phyloP scores from a whole-genome alignment of 2,888 invertebrate genomes.

The Synergus japonicus region DNA sequence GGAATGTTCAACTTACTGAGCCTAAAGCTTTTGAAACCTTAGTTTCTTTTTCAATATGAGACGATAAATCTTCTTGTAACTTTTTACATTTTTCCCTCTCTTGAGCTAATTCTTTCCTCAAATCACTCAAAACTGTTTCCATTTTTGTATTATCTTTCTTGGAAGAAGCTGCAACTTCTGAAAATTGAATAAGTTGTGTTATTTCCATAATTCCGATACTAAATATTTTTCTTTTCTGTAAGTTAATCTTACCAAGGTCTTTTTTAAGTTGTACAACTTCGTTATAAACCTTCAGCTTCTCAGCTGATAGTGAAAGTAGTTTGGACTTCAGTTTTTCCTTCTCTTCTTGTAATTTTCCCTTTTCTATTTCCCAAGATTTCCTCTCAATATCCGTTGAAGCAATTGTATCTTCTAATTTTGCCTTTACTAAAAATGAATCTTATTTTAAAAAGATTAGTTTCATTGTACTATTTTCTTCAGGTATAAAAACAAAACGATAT shows the following conservation, averaged over 20 bases:
- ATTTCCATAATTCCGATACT: neutral
- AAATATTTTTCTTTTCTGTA: neutral
- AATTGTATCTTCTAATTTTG: slow-evolving; percentile 80
- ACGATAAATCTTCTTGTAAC: slow-evolving; percentile 80
- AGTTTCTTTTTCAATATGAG: slow-evolving; percentile 67
- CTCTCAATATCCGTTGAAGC: slow-evolving; percentile 66
- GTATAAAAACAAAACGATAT: neutral
- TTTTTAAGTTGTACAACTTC: slow-evolving; percentile 81
- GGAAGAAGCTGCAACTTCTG: slow-evolving; percentile 80
- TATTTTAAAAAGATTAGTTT: neutral
- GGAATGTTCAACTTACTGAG: slow-evolving; percentile 62
- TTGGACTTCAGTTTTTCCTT: slow-evolving; percentile 78
- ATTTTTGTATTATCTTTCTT: slow-evolving; percentile 78
- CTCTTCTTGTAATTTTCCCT: slow-evolving; percentile 78
- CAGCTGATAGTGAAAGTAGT: slow-evolving; percentile 76
- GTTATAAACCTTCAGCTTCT: slow-evolving; percentile 80
- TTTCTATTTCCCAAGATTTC: slow-evolving; percentile 78
- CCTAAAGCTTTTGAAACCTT: slow-evolving; percentile 70
- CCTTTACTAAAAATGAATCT: slow-evolving; percentile 73
- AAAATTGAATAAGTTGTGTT: slow-evolving; percentile 40
- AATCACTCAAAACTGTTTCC: slow-evolving; percentile 82
- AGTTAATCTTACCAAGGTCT: slow-evolving; percentile 79
- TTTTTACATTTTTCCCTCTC: slow-evolving; percentile 83
- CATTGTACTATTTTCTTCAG: neutral
- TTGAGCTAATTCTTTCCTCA: slow-evolving; percentile 78